phyloP scores from a whole-genome alignment of 2,888 invertebrate genomes.

The Drosophila yooni region DNA sequence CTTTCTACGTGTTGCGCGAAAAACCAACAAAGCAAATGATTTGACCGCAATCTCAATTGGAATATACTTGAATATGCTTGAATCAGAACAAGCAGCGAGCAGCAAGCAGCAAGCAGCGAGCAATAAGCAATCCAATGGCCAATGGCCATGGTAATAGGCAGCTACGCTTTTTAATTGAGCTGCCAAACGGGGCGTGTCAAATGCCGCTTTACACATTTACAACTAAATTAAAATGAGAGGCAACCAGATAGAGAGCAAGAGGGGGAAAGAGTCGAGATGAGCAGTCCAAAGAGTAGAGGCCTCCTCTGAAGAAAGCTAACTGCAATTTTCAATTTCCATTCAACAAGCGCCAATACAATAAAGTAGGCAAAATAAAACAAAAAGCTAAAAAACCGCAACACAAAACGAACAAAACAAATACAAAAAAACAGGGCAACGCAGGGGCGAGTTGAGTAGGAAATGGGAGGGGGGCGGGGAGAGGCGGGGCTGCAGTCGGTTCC shows the following conservation, averaged over 20 bases:
- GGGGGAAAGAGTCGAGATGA: background rate
- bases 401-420: slow-evolving; percentile 18
- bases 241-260: slow-evolving; percentile 19
- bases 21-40: slow-evolving; percentile 60
- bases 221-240: slow-evolving; percentile 79
- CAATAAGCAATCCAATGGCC: slow-evolving; percentile 47
- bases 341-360: slow-evolving; percentile 75
- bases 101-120: background rate
- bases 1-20: slow-evolving; percentile 50
- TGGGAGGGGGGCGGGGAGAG: background rate
- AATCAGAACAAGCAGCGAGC: slow-evolving; percentile 18
- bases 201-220: slow-evolving; percentile 83
- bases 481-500: slow-evolving; percentile 2
- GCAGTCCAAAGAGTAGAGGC: background rate
- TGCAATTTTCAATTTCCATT: slow-evolving; percentile 81
- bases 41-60: slow-evolving; percentile 54
- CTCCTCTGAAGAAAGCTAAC: slow-evolving; percentile 67
- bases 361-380: slow-evolving; percentile 66
- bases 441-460: background rate
- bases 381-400: slow-evolving; percentile 19
- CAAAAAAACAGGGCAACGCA: slow-evolving; percentile 7
- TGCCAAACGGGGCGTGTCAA: slow-evolving; percentile 83
- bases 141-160: slow-evolving; percentile 67
- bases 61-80: slow-evolving; percentile 40
- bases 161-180: slow-evolving; percentile 83